phyloP scores from a whole-genome alignment of 2,888 invertebrate species.

The Amphipyra tragopoginis region DNA sequence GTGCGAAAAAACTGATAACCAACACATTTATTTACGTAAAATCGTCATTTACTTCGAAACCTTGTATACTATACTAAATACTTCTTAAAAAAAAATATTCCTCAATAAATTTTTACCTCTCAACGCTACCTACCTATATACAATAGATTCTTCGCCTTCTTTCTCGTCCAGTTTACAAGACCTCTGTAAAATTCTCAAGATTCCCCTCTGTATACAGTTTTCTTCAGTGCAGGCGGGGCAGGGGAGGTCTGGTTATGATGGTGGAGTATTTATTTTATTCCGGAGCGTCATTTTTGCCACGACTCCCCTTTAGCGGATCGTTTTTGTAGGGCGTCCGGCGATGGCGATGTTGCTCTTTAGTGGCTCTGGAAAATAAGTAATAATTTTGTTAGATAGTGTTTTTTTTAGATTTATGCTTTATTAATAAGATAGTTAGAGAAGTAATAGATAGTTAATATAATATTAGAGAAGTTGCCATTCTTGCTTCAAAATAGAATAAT shows the following conservation, averaged over 20 bases:
- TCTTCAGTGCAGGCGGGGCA: conserved; percentile 30
- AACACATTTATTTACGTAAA: too few relatives aligned
- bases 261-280: conserved; percentile 83
- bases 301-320: conserved; percentile 78
- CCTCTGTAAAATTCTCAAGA: conserved; percentile 35
- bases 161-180: conserved; percentile 50
- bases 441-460: background rate
- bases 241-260: conserved; percentile 63
- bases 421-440: background rate
- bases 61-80: conserved; percentile 17
- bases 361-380: conserved; percentile 64
- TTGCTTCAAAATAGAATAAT: too few relatives aligned
- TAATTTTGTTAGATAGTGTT: conserved; percentile 22
- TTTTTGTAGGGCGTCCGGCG: conserved; percentile 81
- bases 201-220: conserved; percentile 48
- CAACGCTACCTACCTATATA: conserved; percentile 46
- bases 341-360: conserved; percentile 67
- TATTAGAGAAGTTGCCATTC: too few relatives aligned
- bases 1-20: too few relatives aligned
- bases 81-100: conserved; percentile 36
- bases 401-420: background rate
- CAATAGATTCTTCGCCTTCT: conserved; percentile 54
- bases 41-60: conserved; percentile 9
- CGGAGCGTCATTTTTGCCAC: conserved; percentile 84
- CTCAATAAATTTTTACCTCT: conserved; percentile 54